Base-by-base conservation (phyloP, 2,888 invertebrate species). In the Quadroppia sp. region DNA sequence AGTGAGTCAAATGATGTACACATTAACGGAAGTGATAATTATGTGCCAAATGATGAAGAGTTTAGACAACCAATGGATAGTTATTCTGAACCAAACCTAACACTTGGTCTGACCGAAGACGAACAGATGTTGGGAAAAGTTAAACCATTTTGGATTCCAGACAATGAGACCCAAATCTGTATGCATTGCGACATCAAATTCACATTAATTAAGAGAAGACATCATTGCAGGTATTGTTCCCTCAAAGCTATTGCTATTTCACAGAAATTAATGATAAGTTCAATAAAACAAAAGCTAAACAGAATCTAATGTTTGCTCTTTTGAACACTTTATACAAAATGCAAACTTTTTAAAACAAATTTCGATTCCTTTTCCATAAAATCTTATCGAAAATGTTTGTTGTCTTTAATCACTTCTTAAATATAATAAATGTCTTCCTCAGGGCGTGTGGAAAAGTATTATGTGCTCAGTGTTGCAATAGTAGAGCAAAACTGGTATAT, bases 71-170 rank as follows among this genome's bases (percentile, higher is more conserved):
- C 48, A 45, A 71, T 50, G 53, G 30, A 28, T 23, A 32, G 23
- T n/a, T 64, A 40, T 48, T 73, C 40, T 11, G 64, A 64, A 64
- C 73, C 71, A 71, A 70, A 74, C 40, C 36, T 73, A 42, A 59
- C 73, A 3, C 17, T 59, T 76, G 40, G 73, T 32, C 25, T 73
- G 30, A 78, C 78, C 6, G 79, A 80, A 61, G 80, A 79, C 30
- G 79, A 81, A 70, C 76, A 77, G 11, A 78, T 80, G 72, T 82
- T 92, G 73, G 92, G 92, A 0, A 88, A 88, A 80, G 86, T 89
- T 73, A 89, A 90, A 17, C 93, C 93, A 0, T 87, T 89, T 79
- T 94, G 94, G 94, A 88, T 94, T 71, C 92, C 92, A 0, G 94
- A 94, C 82, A 85, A 87, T 3, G 90, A 90, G 78, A 90, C 92